Base-by-base conservation (phyloP, 1,140 invertebrate species). In the Aradophagus sp. region DNA sequence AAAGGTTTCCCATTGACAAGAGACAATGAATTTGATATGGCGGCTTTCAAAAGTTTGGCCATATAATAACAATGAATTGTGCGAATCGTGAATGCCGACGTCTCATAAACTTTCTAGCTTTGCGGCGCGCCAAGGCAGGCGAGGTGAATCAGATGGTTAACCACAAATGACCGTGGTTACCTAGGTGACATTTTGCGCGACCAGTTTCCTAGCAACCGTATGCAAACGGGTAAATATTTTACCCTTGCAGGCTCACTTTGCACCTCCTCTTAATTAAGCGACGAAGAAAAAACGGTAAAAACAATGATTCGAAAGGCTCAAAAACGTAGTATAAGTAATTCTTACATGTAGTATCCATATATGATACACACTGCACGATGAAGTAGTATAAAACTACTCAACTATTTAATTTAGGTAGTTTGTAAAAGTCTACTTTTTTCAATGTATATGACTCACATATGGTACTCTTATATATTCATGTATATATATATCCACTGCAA, bases 41-140 rank as follows among this genome's bases (percentile, higher is more conserved):
- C 15, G 26, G 35, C 44, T 36, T 68, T 61, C 55, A 65, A 53
- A 74, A 74, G 61, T 74, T 74, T 55, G 50, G 23, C 59, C 59
- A 56, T 70, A 69, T 62, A 61, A 74, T 74, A 70, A 74, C 55
- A 56, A 47, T 74, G 61, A 70, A 70, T 69, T 42, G 61, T 73
- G 55, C 38, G 61, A 68, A 48, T 69, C 55, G 44, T 58, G 65
- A 66, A 74, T 58, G 50, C 31, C 61, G 55, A 52, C 61, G 65
- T 74, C 61, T 74, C 71, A 69, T 74, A 74, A 74, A 74, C 72
- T 68, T 68, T 68, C 65, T 61, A 65, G 71, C 65, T 61, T 66
- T 73, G 71, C 63, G 71, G 63, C 35, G 19, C 17, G 41, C 71
- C 59, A 68, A 73, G 53, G 41, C 61, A 50, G 65, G 26, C 53